Evolutionary conservation across 2,113 vertebrate species (phyloP).

Genomic region (Sebastes fasciatus): DNA sequence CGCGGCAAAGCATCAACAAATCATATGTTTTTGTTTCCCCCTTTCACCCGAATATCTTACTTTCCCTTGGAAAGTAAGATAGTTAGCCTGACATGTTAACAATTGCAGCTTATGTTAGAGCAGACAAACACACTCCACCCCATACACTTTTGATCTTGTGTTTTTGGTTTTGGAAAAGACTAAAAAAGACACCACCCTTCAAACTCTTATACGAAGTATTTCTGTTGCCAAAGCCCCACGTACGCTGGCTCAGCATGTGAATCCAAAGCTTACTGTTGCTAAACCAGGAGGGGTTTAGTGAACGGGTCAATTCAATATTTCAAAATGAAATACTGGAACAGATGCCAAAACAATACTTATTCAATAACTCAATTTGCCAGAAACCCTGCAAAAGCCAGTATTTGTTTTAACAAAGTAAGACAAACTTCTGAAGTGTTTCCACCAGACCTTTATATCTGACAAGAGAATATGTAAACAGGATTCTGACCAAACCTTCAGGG

Average conservation of each 20-base stretch:
- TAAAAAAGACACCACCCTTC: neutral
- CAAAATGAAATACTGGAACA: neutral
- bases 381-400: slow-evolving; percentile 3
- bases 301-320: neutral
- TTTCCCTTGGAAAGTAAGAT: neutral
- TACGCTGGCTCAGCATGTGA: neutral
- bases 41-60: too few relatives aligned
- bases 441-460: slow-evolving; percentile 8
- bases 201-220: neutral
- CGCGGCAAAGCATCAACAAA: too few relatives aligned
- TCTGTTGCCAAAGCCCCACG: neutral
- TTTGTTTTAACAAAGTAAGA: slow-evolving; percentile 19
- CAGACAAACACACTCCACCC: neutral
- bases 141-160: neutral
- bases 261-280: neutral
- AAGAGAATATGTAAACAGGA: slow-evolving; percentile 17
- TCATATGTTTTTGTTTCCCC: too few relatives aligned
- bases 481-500: neutral
- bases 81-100: neutral
- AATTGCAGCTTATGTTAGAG: too few relatives aligned
- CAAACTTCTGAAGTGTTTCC: slow-evolving; percentile 18
- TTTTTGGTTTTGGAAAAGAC: neutral
- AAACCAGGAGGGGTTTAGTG: neutral
- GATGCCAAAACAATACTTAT: slow-evolving; percentile 5
- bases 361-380: slow-evolving; percentile 4